Percentiles rank a stretch among this genome's conserved stretches.
Evolutionary conservation across 1,140 invertebrate genomes (phyloP).

Genomic region (Psix sp.): DNA sequence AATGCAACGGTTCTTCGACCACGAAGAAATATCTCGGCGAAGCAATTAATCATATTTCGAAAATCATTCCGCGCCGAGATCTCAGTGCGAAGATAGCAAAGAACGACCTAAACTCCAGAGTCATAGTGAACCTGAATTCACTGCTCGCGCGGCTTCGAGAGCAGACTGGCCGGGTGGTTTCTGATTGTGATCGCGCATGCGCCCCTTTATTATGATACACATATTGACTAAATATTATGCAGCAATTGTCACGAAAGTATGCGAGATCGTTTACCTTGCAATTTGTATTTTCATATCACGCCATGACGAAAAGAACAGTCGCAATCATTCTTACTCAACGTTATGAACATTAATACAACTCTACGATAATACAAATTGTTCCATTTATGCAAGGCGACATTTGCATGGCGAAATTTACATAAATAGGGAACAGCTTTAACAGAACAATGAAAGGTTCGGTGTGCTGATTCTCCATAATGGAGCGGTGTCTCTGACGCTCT

Average conservation of each 20-base stretch:
- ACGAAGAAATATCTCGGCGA: conserved; percentile 70
- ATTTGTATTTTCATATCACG: conserved; percentile 56
- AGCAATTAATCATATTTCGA: conserved; percentile 78
- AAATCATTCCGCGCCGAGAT: conserved; percentile 75
- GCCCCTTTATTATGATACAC: conserved; percentile 55
- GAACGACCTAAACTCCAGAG: conserved; percentile 69
- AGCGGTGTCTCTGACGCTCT: neutral
- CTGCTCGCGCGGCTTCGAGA: conserved; percentile 36
- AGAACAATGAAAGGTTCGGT: conserved; percentile 24
- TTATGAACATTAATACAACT: conserved; percentile 41
- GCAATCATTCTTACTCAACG: conserved; percentile 48
- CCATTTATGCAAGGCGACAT: conserved; percentile 28
- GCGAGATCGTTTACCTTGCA: conserved; percentile 57
- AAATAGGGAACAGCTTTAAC: conserved; percentile 26
- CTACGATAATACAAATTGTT: conserved; percentile 41
- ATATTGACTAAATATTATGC: conserved; percentile 62
- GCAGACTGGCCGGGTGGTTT: conserved; percentile 52
- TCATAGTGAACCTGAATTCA: conserved; percentile 70
- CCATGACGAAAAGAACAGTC: conserved; percentile 23
- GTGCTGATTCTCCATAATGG: conserved; percentile 10
- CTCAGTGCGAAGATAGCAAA: conserved; percentile 67
- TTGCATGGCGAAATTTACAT: conserved; percentile 33
- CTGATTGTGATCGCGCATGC: conserved; percentile 59
- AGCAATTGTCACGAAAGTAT: conserved; percentile 59
- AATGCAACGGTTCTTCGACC: conserved; percentile 61